Base-by-base conservation (phyloP, 2,797 vertebrate species). In the Antennarius maculatus region DNA sequence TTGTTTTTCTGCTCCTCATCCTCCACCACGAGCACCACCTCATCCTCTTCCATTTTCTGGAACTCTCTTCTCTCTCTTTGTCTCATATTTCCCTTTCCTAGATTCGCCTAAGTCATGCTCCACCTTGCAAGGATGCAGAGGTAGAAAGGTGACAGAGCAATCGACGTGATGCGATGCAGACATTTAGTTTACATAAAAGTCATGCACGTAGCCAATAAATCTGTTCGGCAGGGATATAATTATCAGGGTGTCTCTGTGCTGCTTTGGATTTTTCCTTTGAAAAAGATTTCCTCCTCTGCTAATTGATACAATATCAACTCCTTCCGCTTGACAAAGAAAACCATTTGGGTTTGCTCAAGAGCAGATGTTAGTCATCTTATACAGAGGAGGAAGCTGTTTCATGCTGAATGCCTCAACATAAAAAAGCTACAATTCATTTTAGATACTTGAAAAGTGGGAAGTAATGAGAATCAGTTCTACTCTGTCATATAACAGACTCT, bases 341-440 rank as follows among this genome's bases (percentile, higher is more conserved):
- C 79, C 79, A 88, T 81, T 68, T 86, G 81, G 51, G 70, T 68
- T 74, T 81, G 75, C 46, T 72, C 58, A 74, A 50, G 54, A 86
- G 61, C 85, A 88, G 80, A 82, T 86, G 71, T 83, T 52, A 37
- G 72, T 73, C 37, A 47, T 29, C 57, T 82, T 68, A 66, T 54
- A 50, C 41, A 69, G 48, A 74, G 76, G 54, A 51, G 5, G 46
- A 61, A 16, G 49, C 28, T 54, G 59, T 42, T 68, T 56, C 15
- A 61, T 42, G 39, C 34, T 18, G 11, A 69, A 63, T 61, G 50
- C 48, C 53, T 65, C 23, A 67, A 61, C 61, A 60, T 64, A 10
- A 49, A 65, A 23, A 68, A 69, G 56, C 39, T 56, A 28, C 41
- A 42, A 27, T 39, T 52, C 17, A 27, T 59, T 55, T 67, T 54